Evolutionary conservation across 2,113 vertebrate genomes (phyloP), one percentile per base, ranked within the genome.

Genomic region (Glaucomys volans): DNA sequence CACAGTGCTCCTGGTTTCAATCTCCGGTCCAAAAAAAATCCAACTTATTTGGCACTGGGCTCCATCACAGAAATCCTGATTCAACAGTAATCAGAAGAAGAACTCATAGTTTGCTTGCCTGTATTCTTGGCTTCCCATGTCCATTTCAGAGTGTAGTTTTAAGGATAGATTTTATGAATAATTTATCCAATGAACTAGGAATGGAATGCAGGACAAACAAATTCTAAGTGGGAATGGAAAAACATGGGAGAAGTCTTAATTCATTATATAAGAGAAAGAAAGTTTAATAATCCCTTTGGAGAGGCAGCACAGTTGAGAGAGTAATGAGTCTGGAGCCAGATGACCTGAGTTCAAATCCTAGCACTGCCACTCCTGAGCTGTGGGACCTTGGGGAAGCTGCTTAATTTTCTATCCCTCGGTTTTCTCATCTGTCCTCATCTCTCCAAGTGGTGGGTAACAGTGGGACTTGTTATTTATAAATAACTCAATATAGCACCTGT

Each of bases 91-190:
- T 26, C 35, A 37, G 35, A 37, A 5, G 52, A 37, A 37, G 22
- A 54, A 59, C 22, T 80, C n/a, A 6, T 5, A 59, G 54, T 28
- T 59, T 59, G 77, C n/a, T 54, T 80, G 32, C n/a, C 50, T 54
- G 17, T 54, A 17, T 72, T 32, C n/a, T 72, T 80, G 75, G 95
- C 24, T 79, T 93, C 64, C n/a, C 42, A 24, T 20, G 30, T 2
- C 72, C n/a, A 69, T 37, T 83, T 95, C 69, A 83, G 26, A 35
- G 35, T 62, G 3, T 62, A 59, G 57, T 59, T 28, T 81, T 76
- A 75, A 87, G 72, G 74, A 75, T 66, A 57, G 28, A 26, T n/a
- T 84, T 79, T 79, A 90, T 79, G 30, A 72, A 89, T 93, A 95
- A 42, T 69, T 88, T 32, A 79, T 77, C 72, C 42, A 93, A 42